Evolutionary conservation across 1,140 invertebrate genomes (phyloP).

Genomic region (Zaprionus nigranus): DNA sequence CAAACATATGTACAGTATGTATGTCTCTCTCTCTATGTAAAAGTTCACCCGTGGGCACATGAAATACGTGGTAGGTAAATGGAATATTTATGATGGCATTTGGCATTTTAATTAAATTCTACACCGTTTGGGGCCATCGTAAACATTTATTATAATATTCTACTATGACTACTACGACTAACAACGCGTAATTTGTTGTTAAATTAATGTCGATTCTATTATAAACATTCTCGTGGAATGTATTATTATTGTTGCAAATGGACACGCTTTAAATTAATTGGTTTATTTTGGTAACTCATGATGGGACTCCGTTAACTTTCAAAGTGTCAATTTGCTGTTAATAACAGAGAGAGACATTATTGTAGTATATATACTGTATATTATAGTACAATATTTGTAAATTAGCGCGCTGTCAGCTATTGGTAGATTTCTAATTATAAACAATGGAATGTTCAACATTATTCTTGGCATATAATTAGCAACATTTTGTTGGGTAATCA

Average conservation of each 20-base stretch:
- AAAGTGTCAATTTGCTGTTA: slow-evolving; percentile 3
- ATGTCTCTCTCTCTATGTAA: background rate
- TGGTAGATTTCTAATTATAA: background rate
- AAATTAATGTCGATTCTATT: slow-evolving; percentile 68
- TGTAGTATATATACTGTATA: background rate
- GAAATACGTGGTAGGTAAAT: slow-evolving; percentile 54
- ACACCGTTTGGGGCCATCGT: slow-evolving; percentile 36
- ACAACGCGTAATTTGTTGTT: slow-evolving; percentile 72
- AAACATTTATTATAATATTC: slow-evolving; percentile 59
- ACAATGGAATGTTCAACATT: too few relatives aligned
- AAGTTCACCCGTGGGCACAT: background rate
- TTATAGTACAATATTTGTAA: too few relatives aligned
- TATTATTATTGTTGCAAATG: slow-evolving; percentile 43
- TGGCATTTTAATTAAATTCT: slow-evolving; percentile 77
- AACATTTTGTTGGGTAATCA: background rate
- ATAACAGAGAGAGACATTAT: background rate
- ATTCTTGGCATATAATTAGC: background rate
- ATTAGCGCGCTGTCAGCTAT: too few relatives aligned
- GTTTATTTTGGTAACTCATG: slow-evolving; percentile 39
- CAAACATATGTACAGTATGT: too few relatives aligned
- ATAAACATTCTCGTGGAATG: background rate
- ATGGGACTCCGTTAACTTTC: background rate
- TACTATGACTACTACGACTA: slow-evolving; percentile 40
- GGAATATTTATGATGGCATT: slow-evolving; percentile 73
- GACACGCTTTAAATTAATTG: slow-evolving; percentile 58